Conservation (phyloP, 2,888 invertebrate genomes). For the Noctuana brunneofusca region DNA sequence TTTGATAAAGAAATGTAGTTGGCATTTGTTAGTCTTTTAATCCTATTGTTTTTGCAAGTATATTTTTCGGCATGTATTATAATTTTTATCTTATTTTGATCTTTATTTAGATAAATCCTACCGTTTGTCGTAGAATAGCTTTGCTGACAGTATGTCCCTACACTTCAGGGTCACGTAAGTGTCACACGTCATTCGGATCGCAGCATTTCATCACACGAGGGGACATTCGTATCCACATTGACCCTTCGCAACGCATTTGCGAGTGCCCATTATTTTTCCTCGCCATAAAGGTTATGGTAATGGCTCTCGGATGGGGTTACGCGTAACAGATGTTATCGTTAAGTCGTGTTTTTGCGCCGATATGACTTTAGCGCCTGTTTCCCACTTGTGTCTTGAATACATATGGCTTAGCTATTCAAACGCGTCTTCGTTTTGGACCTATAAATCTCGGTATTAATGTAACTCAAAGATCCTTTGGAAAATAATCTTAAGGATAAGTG, state of each 20-base stretch:
- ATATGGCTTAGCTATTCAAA: constrained; percentile 40
- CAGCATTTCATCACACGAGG: constrained; percentile 81
- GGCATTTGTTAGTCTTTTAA: no score
- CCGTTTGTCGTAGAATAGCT: not conserved
- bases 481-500: no score
- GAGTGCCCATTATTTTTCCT: constrained; percentile 73
- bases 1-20: no score
- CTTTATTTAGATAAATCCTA: not conserved
- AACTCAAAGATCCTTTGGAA: no score
- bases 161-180: constrained; percentile 62
- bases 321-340: constrained; percentile 66
- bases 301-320: constrained; percentile 68
- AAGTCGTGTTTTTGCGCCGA: constrained; percentile 46
- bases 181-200: constrained; percentile 80
- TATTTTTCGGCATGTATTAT: no score
- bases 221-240: constrained; percentile 48
- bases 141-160: not conserved
- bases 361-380: constrained; percentile 25
- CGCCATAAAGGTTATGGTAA: constrained; percentile 78
- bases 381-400: constrained; percentile 49
- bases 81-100: no score
- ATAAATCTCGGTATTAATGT: not conserved
- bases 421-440: no score
- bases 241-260: constrained; percentile 26
- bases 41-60: no score